These are phyloP conservation scores for Zonotrichia leucophrys DNA, from an alignment of 2,113 vertebrate genomes.

Conservation along the genomic window DNA sequence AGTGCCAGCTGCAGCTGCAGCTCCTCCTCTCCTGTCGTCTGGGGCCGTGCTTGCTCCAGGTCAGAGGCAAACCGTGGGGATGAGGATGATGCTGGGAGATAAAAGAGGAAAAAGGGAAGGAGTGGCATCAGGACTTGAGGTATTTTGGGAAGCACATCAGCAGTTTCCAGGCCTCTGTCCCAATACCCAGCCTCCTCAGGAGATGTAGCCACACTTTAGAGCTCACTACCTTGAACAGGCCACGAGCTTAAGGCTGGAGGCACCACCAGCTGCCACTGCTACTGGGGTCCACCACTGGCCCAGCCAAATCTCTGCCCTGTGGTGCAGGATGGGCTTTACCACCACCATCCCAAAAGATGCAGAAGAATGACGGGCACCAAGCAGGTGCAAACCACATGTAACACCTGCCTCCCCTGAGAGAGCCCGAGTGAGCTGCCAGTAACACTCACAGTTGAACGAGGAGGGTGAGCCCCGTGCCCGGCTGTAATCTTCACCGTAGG, in stretches of 20 bases:
- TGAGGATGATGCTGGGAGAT: conserved; percentile 81
- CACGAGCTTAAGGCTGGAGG: not conserved
- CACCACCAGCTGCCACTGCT: not conserved
- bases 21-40: conserved; percentile 92
- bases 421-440: rapidly evolving
- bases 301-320: not conserved
- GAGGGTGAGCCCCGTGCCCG: conserved; percentile 77
- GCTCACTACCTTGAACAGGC: not conserved
- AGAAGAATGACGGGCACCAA: rapidly evolving
- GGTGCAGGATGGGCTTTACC: not conserved
- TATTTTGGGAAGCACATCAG: not conserved
- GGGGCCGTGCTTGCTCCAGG: conserved; percentile 89
- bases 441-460: conserved; percentile 86
- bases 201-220: not conserved
- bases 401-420: rapidly evolving
- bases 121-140: not conserved
- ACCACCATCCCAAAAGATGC: not conserved
- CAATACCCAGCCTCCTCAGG: not conserved
- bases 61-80: conserved; percentile 84
- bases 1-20: conserved; percentile 93
- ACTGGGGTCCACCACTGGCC: not conserved
- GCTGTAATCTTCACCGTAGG: conserved; percentile 77
- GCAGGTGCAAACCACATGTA: not conserved
- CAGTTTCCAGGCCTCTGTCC: not conserved
- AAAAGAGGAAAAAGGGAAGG: not conserved